Percentiles rank a stretch among this genome's conserved stretches.
Evolutionary conservation across 2,888 invertebrate species (phyloP).

Genomic region (Melipona bicolor): DNA sequence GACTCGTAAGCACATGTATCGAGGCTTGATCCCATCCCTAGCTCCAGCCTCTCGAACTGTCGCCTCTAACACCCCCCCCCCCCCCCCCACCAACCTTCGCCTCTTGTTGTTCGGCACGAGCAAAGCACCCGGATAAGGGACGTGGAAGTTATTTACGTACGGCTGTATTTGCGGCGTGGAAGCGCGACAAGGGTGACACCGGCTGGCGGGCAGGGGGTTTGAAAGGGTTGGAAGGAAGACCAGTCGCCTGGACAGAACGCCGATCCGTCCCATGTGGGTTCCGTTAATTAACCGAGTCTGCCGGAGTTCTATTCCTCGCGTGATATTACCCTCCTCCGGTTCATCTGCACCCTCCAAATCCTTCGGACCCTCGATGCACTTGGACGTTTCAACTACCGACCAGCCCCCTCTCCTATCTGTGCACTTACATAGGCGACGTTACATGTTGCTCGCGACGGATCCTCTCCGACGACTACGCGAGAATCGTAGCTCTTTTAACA

Average conservation of each 20-base stretch:
- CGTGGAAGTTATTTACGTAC: constrained; percentile 64
- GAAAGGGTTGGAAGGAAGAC: constrained; percentile 53
- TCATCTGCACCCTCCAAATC: too few species aligned
- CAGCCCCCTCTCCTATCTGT: too few species aligned
- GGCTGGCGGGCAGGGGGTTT: constrained; percentile 6
- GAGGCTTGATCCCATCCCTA: too few species aligned
- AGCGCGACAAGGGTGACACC: constrained; percentile 39
- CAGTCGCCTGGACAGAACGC: constrained; percentile 66
- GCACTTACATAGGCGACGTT: too few species aligned
- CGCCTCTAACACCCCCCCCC: constrained; percentile 6
- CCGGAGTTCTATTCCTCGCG: constrained; percentile 73
- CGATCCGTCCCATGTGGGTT: constrained; percentile 80
- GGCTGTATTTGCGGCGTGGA: constrained; percentile 55
- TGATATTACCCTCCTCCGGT: background rate
- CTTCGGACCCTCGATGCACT: too few species aligned
- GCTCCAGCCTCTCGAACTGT: background rate
- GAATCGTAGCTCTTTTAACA: too few species aligned
- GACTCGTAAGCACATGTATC: too few species aligned
- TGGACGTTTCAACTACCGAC: too few species aligned
- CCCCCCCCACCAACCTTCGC: background rate
- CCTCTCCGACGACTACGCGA: too few species aligned
- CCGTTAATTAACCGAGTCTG: constrained; percentile 81
- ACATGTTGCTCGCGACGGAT: too few species aligned
- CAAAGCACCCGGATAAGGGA: constrained; percentile 54
- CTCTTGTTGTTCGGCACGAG: constrained; percentile 42